These are phyloP conservation scores for Caranx melampygus DNA, from an alignment of 2,113 vertebrate species.

Conservation along the genomic window DNA sequence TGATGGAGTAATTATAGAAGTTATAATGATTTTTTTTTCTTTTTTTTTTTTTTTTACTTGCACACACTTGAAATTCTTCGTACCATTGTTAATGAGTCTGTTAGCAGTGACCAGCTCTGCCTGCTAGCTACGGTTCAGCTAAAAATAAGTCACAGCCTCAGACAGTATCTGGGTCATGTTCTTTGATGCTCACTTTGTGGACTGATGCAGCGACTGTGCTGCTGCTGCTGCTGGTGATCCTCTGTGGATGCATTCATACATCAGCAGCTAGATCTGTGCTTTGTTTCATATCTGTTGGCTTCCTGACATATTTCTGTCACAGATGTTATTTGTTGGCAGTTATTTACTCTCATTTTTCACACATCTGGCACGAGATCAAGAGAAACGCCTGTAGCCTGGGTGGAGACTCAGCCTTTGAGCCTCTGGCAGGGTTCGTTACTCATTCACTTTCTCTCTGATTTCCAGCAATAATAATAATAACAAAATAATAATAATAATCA, in stretches of 20 bases:
- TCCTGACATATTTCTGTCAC: constrained; percentile 1
- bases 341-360: not conserved
- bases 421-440: no score
- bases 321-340: not conserved
- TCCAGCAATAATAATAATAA: no score
- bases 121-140: constrained; percentile 53
- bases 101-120: constrained; percentile 31
- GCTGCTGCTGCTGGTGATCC: constrained; percentile 14
- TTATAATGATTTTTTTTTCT: not conserved
- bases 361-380: not conserved
- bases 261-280: not conserved
- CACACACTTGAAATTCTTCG: constrained; percentile 33
- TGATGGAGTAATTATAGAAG: not conserved
- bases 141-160: constrained; percentile 61
- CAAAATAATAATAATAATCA: no score
- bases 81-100: constrained; percentile 43
- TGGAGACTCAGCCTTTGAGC: not conserved
- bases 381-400: not conserved
- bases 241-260: constrained; percentile 6
- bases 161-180: constrained; percentile 66
- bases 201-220: constrained; percentile 36
- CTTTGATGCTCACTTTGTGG: constrained; percentile 56
- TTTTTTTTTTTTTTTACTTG: not conserved
- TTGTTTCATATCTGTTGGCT: not conserved
- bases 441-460: no score